Evolutionary conservation across 2,888 invertebrate species (phyloP), one percentile per base, ranked within the genome.

Genomic region (Matsumyia berberina): DNA sequence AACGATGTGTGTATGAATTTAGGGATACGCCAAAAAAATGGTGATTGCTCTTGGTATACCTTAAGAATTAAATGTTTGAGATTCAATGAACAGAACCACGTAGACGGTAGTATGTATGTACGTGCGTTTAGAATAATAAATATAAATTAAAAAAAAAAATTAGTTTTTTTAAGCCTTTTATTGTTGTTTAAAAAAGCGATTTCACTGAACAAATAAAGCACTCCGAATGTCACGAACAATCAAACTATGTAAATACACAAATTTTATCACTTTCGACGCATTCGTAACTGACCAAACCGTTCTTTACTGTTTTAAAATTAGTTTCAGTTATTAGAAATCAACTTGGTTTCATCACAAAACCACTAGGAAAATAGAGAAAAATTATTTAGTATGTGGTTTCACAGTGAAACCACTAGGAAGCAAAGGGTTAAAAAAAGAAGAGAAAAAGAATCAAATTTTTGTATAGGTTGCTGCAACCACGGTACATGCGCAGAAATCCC

Each of bases 351-450:
- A 49, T n/a, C 49, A 49, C n/a, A 11, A 51, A 51, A 51, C 51
- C 51, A 51, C 51, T n/a, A 51, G 51, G 15, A 51, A 51, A n/a
- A 29, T 51, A 29, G 29, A 51, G 51, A 51, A 51, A 51, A 51
- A 51, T 4, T 51, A 51, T n/a, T 46, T 7, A 15, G 46, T 46
- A 11, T 19, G 46, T 17, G 46, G 46, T 46, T 19, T 46, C 46
- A 46, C 19, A 17, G 15, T 19, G 15, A 46, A 46, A 46, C 15
- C 46, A 15, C 3, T 46, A 19, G 19, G 17, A 17, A 46, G 46
- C 19, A 46, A 46, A 46, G 46, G 7, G 46, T 46, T 46, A 46
- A 46, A n/a, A n/a, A n/a, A n/a, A n/a, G n/a, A n/a, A n/a, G n/a
- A n/a, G n/a, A n/a, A n/a, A n/a, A n/a, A n/a, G n/a, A n/a, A n/a